Percentiles rank a stretch among this genome's conserved stretches.
Evolutionary conservation across 1,140 invertebrate genomes (phyloP).

Genomic region (Nasonia longicornis): DNA sequence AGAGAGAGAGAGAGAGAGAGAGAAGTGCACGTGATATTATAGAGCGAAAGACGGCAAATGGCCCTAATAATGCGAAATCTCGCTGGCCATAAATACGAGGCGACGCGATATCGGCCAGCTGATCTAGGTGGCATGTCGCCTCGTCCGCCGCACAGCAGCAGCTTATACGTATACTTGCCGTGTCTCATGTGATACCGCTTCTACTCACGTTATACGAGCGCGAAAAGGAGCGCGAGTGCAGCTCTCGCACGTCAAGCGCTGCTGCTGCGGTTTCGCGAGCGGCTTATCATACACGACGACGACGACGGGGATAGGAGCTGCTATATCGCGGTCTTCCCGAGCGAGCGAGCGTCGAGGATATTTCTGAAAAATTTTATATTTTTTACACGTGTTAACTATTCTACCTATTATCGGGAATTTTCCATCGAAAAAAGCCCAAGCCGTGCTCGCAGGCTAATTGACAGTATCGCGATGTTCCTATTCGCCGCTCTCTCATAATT

Average conservation of each 20-base stretch:
- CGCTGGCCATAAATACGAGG: constrained; percentile 62
- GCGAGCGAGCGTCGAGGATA: background rate
- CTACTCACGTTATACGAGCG: constrained; percentile 41
- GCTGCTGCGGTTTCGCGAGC: background rate
- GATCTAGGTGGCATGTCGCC: constrained; percentile 63
- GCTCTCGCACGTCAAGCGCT: constrained; percentile 46
- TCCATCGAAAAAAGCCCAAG: background rate
- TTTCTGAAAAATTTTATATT: too few relatives aligned
- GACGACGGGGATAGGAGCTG: too few relatives aligned
- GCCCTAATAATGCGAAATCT: constrained; percentile 66
- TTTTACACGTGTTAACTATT: background rate
- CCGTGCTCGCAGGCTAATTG: background rate
- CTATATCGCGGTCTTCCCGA: background rate
- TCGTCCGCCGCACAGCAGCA: constrained; percentile 42
- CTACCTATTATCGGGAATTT: background rate
- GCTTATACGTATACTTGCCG: constrained; percentile 44
- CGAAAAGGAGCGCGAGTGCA: background rate
- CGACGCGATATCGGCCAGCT: constrained; percentile 55
- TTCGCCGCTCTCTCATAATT: background rate
- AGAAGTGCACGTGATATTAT: constrained; percentile 51
- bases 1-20: background rate
- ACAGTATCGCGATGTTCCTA: background rate
- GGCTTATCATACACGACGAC: background rate
- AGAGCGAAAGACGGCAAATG: constrained; percentile 61
- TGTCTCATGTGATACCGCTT: constrained; percentile 62